These are phyloP conservation scores for Microhierax caerulescens DNA, from an alignment of 2,797 vertebrate species.

Conservation along the genomic window DNA sequence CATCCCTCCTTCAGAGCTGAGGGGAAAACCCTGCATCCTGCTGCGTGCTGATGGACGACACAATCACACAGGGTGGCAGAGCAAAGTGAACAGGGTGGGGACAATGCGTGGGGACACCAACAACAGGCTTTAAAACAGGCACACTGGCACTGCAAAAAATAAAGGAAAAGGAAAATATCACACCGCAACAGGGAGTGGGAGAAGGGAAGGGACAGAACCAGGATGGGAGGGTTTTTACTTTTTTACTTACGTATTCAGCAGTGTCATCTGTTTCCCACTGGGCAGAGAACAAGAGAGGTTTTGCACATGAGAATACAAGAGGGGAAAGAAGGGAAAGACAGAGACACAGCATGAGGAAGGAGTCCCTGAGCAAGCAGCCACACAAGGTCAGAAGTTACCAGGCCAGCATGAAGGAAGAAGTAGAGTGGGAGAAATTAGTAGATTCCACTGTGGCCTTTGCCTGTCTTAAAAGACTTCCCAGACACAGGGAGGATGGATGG, in stretches of 20 bases:
- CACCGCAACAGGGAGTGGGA: conserved; percentile 19
- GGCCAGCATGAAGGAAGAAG: conserved; percentile 58
- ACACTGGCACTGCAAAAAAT: background rate
- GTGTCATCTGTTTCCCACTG: conserved; percentile 99
- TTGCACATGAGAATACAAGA: conserved; percentile 81
- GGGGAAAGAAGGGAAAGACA: conserved; percentile 74
- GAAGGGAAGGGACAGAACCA: conserved; percentile 44
- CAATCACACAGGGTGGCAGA: background rate
- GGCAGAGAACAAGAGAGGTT: conserved; percentile 72
- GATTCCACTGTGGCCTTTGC: conserved; percentile 18
- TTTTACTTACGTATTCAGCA: conserved; percentile 94
- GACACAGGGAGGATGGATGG: background rate
- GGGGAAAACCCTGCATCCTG: conserved; percentile 25
- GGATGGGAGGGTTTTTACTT: background rate
- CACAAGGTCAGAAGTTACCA: conserved; percentile 50
- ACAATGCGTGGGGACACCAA: background rate
- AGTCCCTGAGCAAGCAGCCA: conserved; percentile 46
- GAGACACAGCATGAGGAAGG: conserved; percentile 72
- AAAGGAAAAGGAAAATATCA: background rate
- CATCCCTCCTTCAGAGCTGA: background rate
- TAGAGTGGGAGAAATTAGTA: conserved; percentile 59
- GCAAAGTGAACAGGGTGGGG: background rate
- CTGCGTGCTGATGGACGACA: background rate
- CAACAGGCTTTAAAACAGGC: background rate
- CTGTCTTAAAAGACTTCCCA: conserved; percentile 6